phyloP scores from a whole-genome alignment of 2,797 vertebrate species.

The Melanotaenia boesemani region DNA sequence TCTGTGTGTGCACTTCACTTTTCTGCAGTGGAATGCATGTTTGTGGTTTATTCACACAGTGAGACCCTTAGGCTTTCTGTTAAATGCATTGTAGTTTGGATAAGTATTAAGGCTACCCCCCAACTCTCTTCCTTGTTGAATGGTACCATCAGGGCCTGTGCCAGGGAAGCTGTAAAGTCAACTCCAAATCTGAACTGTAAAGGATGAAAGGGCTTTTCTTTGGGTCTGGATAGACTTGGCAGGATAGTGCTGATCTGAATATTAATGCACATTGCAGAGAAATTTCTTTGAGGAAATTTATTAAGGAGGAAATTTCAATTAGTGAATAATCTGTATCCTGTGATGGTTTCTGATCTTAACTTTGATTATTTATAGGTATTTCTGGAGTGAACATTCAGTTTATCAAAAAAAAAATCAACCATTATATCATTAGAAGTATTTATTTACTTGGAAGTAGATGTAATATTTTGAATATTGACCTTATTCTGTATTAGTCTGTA shows the following conservation, averaged over 20 bases:
- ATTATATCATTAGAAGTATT: background rate
- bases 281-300: background rate
- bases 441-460: background rate
- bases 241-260: constrained; percentile 5
- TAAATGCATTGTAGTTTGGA: constrained; percentile 64
- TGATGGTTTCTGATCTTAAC: background rate
- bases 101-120: constrained; percentile 41
- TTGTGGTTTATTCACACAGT: constrained; percentile 72
- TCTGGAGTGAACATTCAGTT: background rate
- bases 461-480: too few relatives aligned
- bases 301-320: background rate
- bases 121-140: constrained; percentile 41
- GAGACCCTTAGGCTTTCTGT: constrained; percentile 67
- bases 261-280: constrained; percentile 9
- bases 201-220: constrained; percentile 28
- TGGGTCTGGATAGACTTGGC: constrained; percentile 10
- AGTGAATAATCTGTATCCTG: background rate
- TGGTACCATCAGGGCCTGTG: constrained; percentile 41
- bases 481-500: background rate
- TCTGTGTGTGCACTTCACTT: constrained; percentile 61
- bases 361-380: background rate
- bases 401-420: background rate
- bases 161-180: constrained; percentile 23
- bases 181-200: background rate
- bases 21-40: constrained; percentile 67